Conservation (phyloP, 2,113 vertebrate species). For the Seriola aureovittata region DNA sequence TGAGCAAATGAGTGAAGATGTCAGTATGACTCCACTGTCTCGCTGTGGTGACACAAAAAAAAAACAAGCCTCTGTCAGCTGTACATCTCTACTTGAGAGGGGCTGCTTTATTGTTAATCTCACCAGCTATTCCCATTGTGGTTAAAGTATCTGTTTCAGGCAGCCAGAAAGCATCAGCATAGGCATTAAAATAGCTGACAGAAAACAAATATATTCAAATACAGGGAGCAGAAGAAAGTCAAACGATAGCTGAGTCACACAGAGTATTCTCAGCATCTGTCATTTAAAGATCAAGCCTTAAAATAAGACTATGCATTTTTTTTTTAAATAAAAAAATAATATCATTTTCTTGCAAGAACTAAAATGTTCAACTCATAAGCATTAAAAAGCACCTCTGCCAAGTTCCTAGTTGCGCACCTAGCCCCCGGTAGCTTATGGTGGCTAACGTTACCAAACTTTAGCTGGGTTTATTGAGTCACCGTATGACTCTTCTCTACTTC, state of each 20-base stretch:
- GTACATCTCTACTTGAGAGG: background rate
- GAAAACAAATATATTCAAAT: background rate
- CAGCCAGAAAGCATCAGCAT: background rate
- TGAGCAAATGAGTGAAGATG: conserved; percentile 29
- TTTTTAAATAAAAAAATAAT: background rate
- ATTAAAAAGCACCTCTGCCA: background rate
- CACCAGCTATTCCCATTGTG: background rate
- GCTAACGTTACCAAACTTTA: background rate
- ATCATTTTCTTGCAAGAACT: background rate
- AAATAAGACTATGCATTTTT: background rate
- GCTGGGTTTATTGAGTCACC: background rate
- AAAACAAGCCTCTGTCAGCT: background rate
- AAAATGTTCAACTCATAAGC: background rate
- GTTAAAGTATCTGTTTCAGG: background rate
- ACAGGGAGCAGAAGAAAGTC: background rate
- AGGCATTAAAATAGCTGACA: background rate
- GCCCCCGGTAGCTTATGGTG: no score
- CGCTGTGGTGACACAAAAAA: background rate
- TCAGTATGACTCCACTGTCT: conserved; percentile 22
- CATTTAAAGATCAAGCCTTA: background rate
- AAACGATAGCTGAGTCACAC: background rate
- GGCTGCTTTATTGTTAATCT: conserved; percentile 8
- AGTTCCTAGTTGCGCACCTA: no score
- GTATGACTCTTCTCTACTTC: background rate
- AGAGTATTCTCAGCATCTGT: background rate